Percentiles rank a stretch among this genome's conserved stretches.
Evolutionary conservation across 2,113 vertebrate genomes (phyloP).

Genomic region (Eleginops maclovinus): DNA sequence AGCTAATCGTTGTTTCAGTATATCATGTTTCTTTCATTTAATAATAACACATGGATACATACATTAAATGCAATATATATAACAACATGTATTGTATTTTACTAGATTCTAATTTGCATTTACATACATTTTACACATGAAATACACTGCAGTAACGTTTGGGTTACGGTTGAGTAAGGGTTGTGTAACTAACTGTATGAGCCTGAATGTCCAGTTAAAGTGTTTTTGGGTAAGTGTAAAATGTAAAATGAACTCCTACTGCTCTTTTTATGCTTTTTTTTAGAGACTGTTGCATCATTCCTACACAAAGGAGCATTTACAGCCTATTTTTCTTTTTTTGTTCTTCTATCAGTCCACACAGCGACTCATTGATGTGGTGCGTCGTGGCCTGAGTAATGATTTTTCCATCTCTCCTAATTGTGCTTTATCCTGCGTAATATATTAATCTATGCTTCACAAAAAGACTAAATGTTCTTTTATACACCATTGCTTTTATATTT

Average conservation of each 20-base stretch:
- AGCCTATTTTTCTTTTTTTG: slow-evolving; percentile 2
- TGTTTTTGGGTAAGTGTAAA: background rate
- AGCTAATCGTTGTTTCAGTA: background rate
- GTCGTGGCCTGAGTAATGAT: slow-evolving; percentile 18
- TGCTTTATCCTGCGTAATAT: slow-evolving; percentile 23
- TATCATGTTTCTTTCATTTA: background rate
- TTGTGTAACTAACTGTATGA: background rate
- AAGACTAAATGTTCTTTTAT: slow-evolving; percentile 32
- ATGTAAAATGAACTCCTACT: background rate
- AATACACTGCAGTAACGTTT: background rate
- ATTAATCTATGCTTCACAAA: slow-evolving; percentile 15
- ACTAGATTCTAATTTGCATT: background rate
- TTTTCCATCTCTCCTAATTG: slow-evolving; percentile 33
- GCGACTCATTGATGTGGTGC: background rate
- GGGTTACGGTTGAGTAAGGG: too few species aligned
- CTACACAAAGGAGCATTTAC: background rate
- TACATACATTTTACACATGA: background rate
- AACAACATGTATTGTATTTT: too few species aligned
- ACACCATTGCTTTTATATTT: slow-evolving; percentile 2
- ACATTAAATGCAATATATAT: background rate
- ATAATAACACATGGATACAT: background rate
- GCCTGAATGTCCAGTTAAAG: background rate
- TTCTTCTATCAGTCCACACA: slow-evolving; percentile 11
- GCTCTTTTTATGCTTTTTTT: background rate
- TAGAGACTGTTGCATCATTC: background rate